These are phyloP conservation scores for Opisthocomus hoazin DNA, from an alignment of 2,113 vertebrate genomes.

Conservation along the genomic window DNA sequence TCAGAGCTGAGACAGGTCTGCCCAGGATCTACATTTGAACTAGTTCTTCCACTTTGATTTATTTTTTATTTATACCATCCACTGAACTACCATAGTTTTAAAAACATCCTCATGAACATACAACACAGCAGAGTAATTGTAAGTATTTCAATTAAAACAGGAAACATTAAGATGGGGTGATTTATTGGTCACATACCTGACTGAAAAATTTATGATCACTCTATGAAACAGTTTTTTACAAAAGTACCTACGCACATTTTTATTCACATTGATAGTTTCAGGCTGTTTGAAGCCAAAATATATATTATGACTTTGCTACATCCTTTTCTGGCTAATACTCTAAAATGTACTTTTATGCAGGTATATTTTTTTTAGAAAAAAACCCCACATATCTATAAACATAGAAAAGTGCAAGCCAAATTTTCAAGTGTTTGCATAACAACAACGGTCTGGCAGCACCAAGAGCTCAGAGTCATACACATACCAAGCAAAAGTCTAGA, in stretches of 20 bases:
- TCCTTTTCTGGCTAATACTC: not conserved
- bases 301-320: not conserved
- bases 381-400: too few relatives aligned
- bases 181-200: not conserved
- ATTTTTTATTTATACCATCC: not conserved
- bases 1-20: not conserved
- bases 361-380: too few relatives aligned
- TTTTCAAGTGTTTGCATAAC: not conserved
- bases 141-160: not conserved
- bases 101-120: not conserved
- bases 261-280: not conserved
- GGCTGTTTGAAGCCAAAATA: not conserved
- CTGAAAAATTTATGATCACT: not conserved
- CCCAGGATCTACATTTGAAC: not conserved
- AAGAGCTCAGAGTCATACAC: not conserved
- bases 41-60: not conserved
- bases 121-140: not conserved
- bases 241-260: not conserved
- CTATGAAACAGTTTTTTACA: not conserved
- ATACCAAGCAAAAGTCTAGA: not conserved
- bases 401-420: not conserved
- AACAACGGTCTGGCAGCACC: not conserved
- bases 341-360: not conserved
- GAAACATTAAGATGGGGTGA: not conserved
- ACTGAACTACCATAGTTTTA: not conserved